Evolutionary conservation across 2,888 invertebrate genomes (phyloP), one percentile per base, ranked within the genome.

Genomic region (Carcina quercana): DNA sequence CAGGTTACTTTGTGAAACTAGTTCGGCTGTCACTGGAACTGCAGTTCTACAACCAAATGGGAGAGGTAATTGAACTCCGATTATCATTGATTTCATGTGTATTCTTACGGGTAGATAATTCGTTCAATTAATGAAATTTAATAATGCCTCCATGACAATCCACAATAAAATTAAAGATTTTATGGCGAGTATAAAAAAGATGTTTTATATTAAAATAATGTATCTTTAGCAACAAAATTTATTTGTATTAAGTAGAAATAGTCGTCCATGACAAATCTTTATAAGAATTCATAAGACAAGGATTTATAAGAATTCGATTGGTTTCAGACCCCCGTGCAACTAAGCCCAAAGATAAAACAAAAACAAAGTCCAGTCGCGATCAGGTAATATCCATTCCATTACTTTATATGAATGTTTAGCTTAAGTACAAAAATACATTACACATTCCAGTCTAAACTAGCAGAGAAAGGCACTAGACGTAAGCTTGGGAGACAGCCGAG

Each of bases 1-100:
- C 58, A 76, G 71, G 64, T 74, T 78, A 21, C 51, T 82, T 0
- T 82, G 82, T 38, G 82, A 82, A 39, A 82, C 82, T 14, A 78
- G 67, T 32, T 62, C 79, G 0, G 76, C 82, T 0, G 60, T 82
- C 7, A 82, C 80, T 1, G 80, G 80, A 2, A 79, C 80, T 14
- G 82, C 80, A n/a, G 61, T 79, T 1, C 41, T 80, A 7, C 80
- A 82, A 36, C 64, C 76, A 0, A 79, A 73, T 50, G 69, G 68
- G 11, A 56, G 61, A 50, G 71, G 79, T 79, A 37, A 58, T 55
- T n/a, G n/a, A n/a, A n/a, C n/a, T n/a, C n/a, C n/a, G n/a, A n/a
- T n/a, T n/a, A n/a, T n/a, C n/a, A n/a, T n/a, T n/a, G n/a, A n/a
- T n/a, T n/a, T n/a, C n/a, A n/a, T n/a, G n/a, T n/a, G n/a, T n/a